phyloP scores from a whole-genome alignment of 2,888 invertebrate genomes.

The Sicus ferrugineus region DNA sequence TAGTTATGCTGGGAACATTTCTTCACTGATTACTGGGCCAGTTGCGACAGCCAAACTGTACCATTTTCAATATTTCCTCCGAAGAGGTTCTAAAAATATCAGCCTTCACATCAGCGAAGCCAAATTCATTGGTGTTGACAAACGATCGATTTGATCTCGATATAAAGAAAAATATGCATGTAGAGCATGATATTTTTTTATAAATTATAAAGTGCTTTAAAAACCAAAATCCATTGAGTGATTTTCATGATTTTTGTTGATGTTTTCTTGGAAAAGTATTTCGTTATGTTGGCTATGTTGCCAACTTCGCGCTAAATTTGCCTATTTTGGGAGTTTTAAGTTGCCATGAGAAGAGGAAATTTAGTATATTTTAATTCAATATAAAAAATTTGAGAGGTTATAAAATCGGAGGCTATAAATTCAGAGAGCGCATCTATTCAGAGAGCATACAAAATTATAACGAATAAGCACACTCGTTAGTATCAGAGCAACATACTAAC shows the following conservation, averaged over 20 bases:
- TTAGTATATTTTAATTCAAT: no score
- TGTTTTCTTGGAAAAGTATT: no score
- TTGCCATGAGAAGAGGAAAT: no score
- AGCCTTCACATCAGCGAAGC: background rate
- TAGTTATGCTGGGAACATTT: background rate
- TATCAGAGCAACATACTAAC: no score
- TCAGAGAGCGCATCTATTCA: no score
- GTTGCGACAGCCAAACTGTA: background rate
- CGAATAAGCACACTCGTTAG: no score
- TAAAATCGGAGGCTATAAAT: no score
- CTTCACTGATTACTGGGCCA: background rate
- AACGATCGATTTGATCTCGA: background rate
- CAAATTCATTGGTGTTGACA: slow-evolving; percentile 27
- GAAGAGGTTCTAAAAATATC: background rate
- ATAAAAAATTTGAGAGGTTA: no score
- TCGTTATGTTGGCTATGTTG: no score
- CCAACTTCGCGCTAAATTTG: no score
- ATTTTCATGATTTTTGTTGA: background rate
- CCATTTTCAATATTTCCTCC: background rate
- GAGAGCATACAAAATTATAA: no score
- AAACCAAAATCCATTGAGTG: slow-evolving; percentile 23
- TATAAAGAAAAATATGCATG: background rate
- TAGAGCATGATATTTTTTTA: background rate
- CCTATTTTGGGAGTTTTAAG: no score
- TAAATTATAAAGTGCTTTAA: slow-evolving; percentile 6